Evolutionary conservation across 2,888 invertebrate species (phyloP), one percentile per base, ranked within the genome.

Genomic region (Marronus borbonicus): DNA sequence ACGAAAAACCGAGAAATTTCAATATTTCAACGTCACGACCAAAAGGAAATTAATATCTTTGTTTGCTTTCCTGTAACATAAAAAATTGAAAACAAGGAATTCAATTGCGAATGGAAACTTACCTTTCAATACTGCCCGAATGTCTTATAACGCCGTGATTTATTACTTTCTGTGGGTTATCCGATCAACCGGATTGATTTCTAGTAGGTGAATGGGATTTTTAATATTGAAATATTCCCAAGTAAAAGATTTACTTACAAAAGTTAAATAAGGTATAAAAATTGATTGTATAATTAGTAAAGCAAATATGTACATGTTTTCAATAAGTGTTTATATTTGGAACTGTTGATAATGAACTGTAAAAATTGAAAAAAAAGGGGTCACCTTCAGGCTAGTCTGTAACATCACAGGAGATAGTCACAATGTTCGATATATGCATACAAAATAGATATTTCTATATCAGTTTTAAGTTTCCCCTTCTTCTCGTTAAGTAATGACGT

Each of bases 41-140:
- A 66, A 66, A 66, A 44, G 65, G 39, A 66, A 66, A 66, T 66
- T 66, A 66, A 66, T 66, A 44, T 66, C 65, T 66, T 10, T 55
- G n/a, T 55, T 66, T 66, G 44, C 44, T 17, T 44, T 44, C 65
- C 44, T 44, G 65, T 66, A 66, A 55, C 20, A 66, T 44, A 66
- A 17, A 66, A 24, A 24, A 4, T 44, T 17, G 20, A 39, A 66
- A 66, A 36, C 12, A 31, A n/a, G 10, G n/a, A 17, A 66, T 39
- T 66, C 65, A 39, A 66, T 17, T 44, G 36, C 17, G 36, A 66
- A 44, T 44, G 39, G 44, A 66, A 66, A 66, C 39, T 66, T 44
- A 66, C 39, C 65, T 66, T 66, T 66, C 39, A 66, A 66, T 66
- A 66, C 8, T 66, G 65, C 10, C 39, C 17, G 17, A 17, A 14